Conservation (phyloP, 2,888 invertebrate genomes). For the Cephus sareptanus region DNA sequence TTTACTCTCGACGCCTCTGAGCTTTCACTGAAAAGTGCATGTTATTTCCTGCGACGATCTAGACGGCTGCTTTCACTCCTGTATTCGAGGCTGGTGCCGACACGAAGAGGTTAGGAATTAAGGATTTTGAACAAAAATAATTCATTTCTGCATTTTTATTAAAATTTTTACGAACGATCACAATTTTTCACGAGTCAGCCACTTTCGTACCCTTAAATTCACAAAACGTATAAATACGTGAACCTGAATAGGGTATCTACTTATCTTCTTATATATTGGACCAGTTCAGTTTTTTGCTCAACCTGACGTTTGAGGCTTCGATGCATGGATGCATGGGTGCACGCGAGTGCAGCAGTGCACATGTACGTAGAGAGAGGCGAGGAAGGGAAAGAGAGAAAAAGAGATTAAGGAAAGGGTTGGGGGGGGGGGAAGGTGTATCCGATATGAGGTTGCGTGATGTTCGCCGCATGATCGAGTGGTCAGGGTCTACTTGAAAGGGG, state of each 20-base stretch:
- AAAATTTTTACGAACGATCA: neutral
- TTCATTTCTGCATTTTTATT: neutral
- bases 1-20: conserved; percentile 42
- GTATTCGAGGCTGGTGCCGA: neutral
- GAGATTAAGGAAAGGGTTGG: neutral
- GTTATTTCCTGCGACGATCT: neutral
- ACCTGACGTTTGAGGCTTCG: neutral
- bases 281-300: neutral
- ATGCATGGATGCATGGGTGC: neutral
- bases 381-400: neutral
- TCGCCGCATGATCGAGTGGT: neutral
- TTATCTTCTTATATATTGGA: neutral
- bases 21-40: conserved; percentile 18
- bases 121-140: neutral
- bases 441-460: neutral
- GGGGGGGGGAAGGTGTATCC: neutral
- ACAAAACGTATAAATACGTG: neutral
- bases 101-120: neutral
- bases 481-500: neutral
- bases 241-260: neutral
- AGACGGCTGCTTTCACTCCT: neutral
- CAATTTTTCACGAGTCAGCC: neutral
- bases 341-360: neutral
- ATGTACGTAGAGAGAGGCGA: neutral
- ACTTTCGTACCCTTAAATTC: neutral